These are phyloP conservation scores for Opisthocomus hoazin DNA, from an alignment of 2,113 vertebrate genomes.

Conservation along the genomic window DNA sequence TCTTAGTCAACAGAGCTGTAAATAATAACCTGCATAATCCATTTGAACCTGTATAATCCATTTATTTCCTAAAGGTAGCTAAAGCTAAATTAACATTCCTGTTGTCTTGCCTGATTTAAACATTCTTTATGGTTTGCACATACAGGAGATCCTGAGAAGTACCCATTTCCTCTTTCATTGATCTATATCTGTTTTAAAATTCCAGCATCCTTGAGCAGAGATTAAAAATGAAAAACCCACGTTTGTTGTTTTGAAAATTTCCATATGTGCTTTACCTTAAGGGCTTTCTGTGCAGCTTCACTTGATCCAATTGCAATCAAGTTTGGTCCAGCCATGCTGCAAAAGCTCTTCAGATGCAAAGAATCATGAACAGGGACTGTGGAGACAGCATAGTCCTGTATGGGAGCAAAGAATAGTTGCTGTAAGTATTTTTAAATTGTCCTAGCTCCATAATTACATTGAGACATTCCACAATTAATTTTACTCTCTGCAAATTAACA, in stretches of 20 bases:
- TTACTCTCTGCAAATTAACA: background rate
- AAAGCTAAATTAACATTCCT: background rate
- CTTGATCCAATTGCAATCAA: constrained; percentile 93
- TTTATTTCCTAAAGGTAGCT: background rate
- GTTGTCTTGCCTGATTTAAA: background rate
- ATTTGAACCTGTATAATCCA: background rate
- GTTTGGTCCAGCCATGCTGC: constrained; percentile 97
- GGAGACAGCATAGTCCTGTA: constrained; percentile 90
- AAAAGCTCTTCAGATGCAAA: constrained; percentile 94
- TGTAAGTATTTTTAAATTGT: background rate
- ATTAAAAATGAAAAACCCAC: background rate
- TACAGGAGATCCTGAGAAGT: background rate
- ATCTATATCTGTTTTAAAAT: background rate
- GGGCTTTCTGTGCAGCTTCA: constrained; percentile 89
- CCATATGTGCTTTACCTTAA: constrained; percentile 80
- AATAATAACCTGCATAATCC: background rate
- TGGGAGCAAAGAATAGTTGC: constrained; percentile 19
- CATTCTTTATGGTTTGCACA: background rate
- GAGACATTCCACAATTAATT: background rate
- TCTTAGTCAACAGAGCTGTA: background rate
- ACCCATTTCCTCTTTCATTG: background rate
- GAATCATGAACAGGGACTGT: constrained; percentile 84
- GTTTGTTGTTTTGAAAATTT: background rate
- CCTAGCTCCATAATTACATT: background rate
- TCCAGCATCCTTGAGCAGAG: background rate